phyloP scores from a whole-genome alignment of 2,113 vertebrate genomes.

The Coryphaenoides rupestris region DNA sequence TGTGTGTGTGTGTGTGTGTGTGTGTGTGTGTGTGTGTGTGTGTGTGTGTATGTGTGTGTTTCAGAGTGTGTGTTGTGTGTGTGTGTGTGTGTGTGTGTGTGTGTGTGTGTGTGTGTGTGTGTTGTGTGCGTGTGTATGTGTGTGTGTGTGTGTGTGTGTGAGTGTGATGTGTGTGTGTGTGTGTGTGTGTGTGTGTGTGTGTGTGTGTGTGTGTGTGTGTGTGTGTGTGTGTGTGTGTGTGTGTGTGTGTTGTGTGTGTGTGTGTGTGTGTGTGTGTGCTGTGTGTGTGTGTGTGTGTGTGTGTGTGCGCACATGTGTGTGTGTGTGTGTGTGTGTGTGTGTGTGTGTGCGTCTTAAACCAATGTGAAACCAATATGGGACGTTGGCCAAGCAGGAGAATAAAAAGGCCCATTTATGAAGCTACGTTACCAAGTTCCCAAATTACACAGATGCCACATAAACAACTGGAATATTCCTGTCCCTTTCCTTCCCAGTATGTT shows the following conservation, averaged over 20 bases:
- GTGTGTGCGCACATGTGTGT: conserved; percentile 18
- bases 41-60: neutral
- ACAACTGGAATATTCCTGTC: conserved; percentile 25
- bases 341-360: conserved; percentile 17
- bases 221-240: neutral
- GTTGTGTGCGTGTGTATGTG: neutral
- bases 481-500: conserved; percentile 20
- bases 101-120: no score
- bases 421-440: conserved; percentile 10
- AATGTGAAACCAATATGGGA: conserved; percentile 21
- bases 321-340: conserved; percentile 23
- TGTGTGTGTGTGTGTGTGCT: conserved; percentile 7
- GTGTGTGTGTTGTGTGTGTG: conserved; percentile 26
- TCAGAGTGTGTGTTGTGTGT: conserved; percentile 58
- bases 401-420: conserved; percentile 33
- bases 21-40: conserved; percentile 25
- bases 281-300: neutral
- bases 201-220: conserved; percentile 30
- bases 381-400: conserved; percentile 29
- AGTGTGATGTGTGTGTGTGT: neutral
- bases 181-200: conserved; percentile 22
- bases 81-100: no score
- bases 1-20: conserved; percentile 14
- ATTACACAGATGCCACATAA: conserved; percentile 35
- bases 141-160: neutral